These are phyloP conservation scores for Leptinotarsa peninsularis DNA, from an alignment of 2,888 invertebrate species.

Conservation along the genomic window DNA sequence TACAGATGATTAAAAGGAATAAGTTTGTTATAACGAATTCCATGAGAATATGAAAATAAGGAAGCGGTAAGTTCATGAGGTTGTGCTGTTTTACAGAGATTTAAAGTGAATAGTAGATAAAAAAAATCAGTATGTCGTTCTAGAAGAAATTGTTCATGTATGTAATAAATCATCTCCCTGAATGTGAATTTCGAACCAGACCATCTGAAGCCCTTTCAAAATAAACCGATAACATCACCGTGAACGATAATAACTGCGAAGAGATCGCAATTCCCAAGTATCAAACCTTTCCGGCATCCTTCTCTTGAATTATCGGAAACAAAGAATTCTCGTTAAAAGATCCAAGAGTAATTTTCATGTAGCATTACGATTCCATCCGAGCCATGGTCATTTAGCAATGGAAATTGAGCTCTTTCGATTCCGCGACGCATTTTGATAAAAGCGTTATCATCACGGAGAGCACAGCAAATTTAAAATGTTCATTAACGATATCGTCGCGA, in stretches of 20 bases:
- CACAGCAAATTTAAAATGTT: slow-evolving; percentile 65
- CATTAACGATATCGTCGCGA: slow-evolving; percentile 64
- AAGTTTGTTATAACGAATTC: no score
- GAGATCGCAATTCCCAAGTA: neutral
- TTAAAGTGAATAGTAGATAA: no score
- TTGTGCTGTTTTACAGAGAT: no score
- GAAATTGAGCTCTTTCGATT: slow-evolving; percentile 44
- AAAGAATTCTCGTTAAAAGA: slow-evolving; percentile 40
- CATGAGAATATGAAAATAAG: no score
- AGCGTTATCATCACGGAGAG: slow-evolving; percentile 55
- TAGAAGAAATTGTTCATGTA: no score
- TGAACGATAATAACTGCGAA: neutral
- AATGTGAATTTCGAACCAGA: no score
- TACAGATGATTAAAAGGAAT: no score
- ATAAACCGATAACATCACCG: no score
- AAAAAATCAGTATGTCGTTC: no score
- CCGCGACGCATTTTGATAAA: slow-evolving; percentile 52
- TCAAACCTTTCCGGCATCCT: neutral
- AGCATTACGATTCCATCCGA: slow-evolving; percentile 17
- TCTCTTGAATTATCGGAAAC: slow-evolving; percentile 34
- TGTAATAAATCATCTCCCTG: no score
- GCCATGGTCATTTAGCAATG: slow-evolving; percentile 43
- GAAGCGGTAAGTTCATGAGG: no score
- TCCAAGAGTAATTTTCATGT: slow-evolving; percentile 33
- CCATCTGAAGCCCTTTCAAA: no score